Base-by-base conservation (phyloP, 2,888 invertebrate genomes). In the Trissolcus japonicus region DNA sequence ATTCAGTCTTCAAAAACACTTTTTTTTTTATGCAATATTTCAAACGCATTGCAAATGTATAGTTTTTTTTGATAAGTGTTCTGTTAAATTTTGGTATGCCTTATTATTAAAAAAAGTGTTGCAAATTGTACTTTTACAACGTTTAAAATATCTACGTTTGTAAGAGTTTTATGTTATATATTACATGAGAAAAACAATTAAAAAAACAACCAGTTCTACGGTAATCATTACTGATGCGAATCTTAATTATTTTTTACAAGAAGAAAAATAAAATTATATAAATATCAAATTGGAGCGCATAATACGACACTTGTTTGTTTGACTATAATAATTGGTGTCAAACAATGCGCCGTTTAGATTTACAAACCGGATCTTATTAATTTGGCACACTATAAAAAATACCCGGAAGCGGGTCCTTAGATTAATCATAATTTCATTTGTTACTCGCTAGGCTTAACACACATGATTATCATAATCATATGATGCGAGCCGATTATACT, bases 351-450 rank as follows among this genome's bases (percentile, higher is more conserved):
- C 53, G 63, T 59, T 75, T 59, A 57, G 74, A 63, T 65, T 57
- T 35, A 41, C 54, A 16, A 69, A 60, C 75, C 75, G 75, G 75
- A 75, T 75, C 55, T 65, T 55, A 41, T 59, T 69, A 54, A 75
- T 75, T 75, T 75, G 59, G 63, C 2, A 56, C 60, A 63, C 65
- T 17, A n/a, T 35, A 59, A 67, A 29, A 67, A 66, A 74, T 68
- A 71, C 63, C 78, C 74, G 78, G 78, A 78, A 78, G 74, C 55
- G 43, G 57, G 61, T 71, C 78, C 74, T 78, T 78, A 78, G 54
- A 74, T 74, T 78, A 74, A 78, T 74, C 71, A 69, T 78, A 74
- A 78, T 78, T 66, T 74, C 74, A 71, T 78, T 78, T 78, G 55
- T 78, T 66, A 66, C 65, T 69, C 19, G 29, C 50, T 41, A 54